phyloP scores from a whole-genome alignment of 2,113 vertebrate species.

The Toxostoma redivivum region DNA sequence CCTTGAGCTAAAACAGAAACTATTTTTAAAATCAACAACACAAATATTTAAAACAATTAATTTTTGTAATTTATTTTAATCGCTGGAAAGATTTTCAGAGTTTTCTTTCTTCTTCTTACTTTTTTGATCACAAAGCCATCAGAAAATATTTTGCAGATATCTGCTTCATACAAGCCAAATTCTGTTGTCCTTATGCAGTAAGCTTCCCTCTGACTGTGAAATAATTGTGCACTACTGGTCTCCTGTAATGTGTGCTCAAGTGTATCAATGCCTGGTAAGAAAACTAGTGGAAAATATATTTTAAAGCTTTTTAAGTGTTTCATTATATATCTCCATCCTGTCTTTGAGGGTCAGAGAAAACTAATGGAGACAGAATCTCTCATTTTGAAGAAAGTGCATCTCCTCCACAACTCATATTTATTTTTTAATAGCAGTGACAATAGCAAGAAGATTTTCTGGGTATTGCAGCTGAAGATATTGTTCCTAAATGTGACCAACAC shows the following conservation, averaged over 20 bases:
- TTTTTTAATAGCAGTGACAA: not conserved
- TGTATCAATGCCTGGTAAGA: not conserved
- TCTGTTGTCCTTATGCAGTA: not conserved
- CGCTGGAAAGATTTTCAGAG: not conserved
- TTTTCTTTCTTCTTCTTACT: not conserved
- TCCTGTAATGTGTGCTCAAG: not conserved
- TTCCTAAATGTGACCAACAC: not conserved
- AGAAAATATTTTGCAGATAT: not conserved
- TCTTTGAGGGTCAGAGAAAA: not conserved
- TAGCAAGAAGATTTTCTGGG: not conserved
- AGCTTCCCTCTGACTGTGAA: not conserved
- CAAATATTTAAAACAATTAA: not conserved
- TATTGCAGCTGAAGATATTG: not conserved
- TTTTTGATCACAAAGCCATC: not conserved
- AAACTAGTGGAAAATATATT: not conserved
- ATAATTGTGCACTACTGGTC: not conserved
- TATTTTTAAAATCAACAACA: not conserved
- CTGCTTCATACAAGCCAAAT: not conserved
- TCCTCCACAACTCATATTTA: not conserved
- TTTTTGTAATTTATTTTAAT: not conserved
- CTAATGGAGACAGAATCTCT: not conserved
- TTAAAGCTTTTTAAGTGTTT: not conserved
- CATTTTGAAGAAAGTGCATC: not conserved
- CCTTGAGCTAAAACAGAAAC: conserved; percentile 12
- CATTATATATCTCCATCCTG: not conserved